phyloP scores from a whole-genome alignment of 2,797 vertebrate genomes.

The Fundulus diaphanus region DNA sequence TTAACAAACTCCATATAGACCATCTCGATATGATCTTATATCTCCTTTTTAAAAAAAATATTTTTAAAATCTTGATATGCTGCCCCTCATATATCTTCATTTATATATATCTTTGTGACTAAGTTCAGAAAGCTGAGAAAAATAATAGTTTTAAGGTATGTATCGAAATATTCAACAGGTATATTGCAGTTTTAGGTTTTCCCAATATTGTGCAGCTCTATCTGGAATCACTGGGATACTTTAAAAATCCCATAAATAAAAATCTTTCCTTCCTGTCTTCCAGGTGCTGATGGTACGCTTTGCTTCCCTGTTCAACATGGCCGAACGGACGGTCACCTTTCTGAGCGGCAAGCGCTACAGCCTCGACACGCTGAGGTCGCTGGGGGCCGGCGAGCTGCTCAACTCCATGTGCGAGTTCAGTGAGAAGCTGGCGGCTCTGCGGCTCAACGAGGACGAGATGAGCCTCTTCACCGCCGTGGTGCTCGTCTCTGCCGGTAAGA shows the following conservation, averaged over 20 bases:
- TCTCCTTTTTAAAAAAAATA: no score
- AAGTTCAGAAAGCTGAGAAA: background rate
- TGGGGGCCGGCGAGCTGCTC: slow-evolving; percentile 95
- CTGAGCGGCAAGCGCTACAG: slow-evolving; percentile 94
- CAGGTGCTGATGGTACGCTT: slow-evolving; percentile 98
- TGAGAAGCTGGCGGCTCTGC: slow-evolving; percentile 91
- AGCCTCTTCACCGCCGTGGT: slow-evolving; percentile 97
- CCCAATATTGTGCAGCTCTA: no score
- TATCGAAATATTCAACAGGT: no score
- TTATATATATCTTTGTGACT: background rate
- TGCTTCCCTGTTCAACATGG: slow-evolving; percentile 92
- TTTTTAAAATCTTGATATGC: no score
- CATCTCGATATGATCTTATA: no score
- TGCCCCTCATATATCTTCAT: no score
- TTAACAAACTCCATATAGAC: no score
- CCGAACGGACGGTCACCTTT: slow-evolving; percentile 93
- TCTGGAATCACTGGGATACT: no score
- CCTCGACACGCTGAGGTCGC: slow-evolving; percentile 88
- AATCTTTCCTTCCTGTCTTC: background rate
- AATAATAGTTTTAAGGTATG: background rate
- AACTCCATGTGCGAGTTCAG: slow-evolving; percentile 98
- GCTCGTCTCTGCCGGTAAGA: slow-evolving; percentile 95
- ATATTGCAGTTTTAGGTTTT: no score
- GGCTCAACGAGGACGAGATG: slow-evolving; percentile 93
- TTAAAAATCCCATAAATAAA: background rate